Percentiles rank a stretch among this genome's conserved stretches.
These are phyloP conservation scores for Sphaerophoria taeniata DNA, from an alignment of 2,888 invertebrate genomes.

Conservation along the genomic window DNA sequence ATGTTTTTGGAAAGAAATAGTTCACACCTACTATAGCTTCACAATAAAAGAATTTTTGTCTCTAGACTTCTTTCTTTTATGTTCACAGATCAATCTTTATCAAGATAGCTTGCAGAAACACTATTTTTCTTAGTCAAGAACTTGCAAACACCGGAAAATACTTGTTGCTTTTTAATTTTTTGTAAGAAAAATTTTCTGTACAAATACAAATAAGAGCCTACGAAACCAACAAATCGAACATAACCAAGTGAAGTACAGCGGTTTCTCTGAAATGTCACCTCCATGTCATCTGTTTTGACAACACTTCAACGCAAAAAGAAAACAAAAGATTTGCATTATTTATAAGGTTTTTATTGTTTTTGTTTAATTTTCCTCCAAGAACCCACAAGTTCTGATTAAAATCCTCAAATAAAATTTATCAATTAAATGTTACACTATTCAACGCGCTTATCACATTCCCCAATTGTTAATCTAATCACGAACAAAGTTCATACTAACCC, in stretches of 20 bases:
- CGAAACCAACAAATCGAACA: neutral
- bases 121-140: too few relatives aligned
- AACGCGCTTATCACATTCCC: neutral
- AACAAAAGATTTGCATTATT: neutral
- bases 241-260: slow-evolving; percentile 14
- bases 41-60: too few relatives aligned
- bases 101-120: too few relatives aligned
- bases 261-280: neutral
- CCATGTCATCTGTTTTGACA: slow-evolving; percentile 30
- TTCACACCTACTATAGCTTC: too few relatives aligned
- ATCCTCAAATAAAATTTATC: neutral
- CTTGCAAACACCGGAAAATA: neutral
- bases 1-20: too few relatives aligned
- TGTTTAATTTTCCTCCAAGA: neutral
- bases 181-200: too few relatives aligned
- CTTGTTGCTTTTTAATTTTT: too few relatives aligned
- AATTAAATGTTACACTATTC: neutral
- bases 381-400: neutral
- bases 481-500: slow-evolving; percentile 45
- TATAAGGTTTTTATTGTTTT: neutral
- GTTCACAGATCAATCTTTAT: too few relatives aligned
- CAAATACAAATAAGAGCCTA: too few relatives aligned
- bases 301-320: neutral
- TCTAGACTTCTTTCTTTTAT: too few relatives aligned
- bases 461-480: slow-evolving; percentile 3